Base-by-base conservation (phyloP, 2,113 vertebrate species). In the Perca fluviatilis region DNA sequence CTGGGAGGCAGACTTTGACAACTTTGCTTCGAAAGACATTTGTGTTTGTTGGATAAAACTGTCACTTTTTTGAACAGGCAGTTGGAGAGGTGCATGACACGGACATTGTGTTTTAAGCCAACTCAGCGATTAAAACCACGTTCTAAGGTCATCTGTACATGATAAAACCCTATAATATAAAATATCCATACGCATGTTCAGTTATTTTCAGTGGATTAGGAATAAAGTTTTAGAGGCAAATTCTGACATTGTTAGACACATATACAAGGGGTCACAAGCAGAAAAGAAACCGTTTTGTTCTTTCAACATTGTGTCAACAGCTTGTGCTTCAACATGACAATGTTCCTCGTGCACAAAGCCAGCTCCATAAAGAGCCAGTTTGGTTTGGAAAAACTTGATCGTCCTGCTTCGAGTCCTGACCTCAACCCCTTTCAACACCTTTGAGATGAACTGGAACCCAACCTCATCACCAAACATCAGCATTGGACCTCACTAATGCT, bases 1-100 rank as follows among this genome's bases (percentile, higher is more conserved):
- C 73, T 33, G 21, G 74, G n/a, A 13, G 88, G 70, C 89, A 86
- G 65, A 58, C 33, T 80, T 71, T 49, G 9, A 62, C 61, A 8
- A 12, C 46, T 66, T 70, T 53, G 1, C 25, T 6, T 64, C 50
- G 16, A 47, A 54, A 54, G 6, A 70, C 9, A 23, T 43, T 50
- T 57, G 25, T 46, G 33, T 65, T 15, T 19, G 23, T 49, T n/a
- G 12, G 43, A 43, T 43, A 43, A 33, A 33, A 33, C 6, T 33
- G 33, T 6, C 6, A 33, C 33, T 33, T 33, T 30, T 33, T 33
- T 33, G 33, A 6, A 43, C 9, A 43, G 8, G 40, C 2, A 43
- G 2, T 43, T 40, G 40, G 40, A 43, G 10, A 43, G 40, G 40
- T 43, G 40, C 40, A 43, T 43, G 40, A 43, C 40, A 50, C 49